Evolutionary conservation across 2,888 invertebrate genomes (phyloP).

Genomic region (Mythimna albipuncta): DNA sequence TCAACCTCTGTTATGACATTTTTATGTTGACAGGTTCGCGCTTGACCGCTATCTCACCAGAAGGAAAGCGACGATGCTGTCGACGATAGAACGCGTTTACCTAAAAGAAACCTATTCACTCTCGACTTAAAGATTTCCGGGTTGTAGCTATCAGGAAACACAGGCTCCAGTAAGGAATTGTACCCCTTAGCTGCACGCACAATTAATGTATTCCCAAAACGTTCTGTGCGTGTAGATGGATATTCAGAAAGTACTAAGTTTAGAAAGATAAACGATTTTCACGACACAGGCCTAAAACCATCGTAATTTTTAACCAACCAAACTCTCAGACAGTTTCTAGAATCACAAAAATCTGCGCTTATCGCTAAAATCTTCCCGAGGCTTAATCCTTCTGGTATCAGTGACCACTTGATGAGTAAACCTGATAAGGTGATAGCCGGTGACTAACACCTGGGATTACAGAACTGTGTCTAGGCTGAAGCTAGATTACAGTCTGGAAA

Average conservation of each 20-base stretch:
- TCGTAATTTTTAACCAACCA: constrained; percentile 13
- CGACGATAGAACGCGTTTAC: too few species aligned
- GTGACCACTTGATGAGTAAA: constrained; percentile 22
- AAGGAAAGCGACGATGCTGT: too few species aligned
- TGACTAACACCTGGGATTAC: constrained; percentile 55
- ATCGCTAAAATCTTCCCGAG: constrained; percentile 42
- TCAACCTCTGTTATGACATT: neutral
- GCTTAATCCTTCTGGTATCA: constrained; percentile 56
- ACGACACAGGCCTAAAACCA: neutral
- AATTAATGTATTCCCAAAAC: too few species aligned
- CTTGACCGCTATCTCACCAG: too few species aligned
- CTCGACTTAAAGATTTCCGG: too few species aligned
- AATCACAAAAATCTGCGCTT: constrained; percentile 24
- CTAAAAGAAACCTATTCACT: too few species aligned
- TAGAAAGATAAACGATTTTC: neutral
- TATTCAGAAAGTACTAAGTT: neutral
- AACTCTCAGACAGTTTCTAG: constrained; percentile 15
- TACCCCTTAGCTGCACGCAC: too few species aligned
- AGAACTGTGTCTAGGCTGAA: constrained; percentile 60
- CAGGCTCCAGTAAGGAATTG: too few species aligned
- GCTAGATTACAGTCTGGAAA: constrained; percentile 34
- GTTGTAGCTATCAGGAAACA: too few species aligned
- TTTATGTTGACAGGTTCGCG: too few species aligned
- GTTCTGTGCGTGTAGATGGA: too few species aligned
- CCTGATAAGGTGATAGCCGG: constrained; percentile 36